Evolutionary conservation across 2,888 invertebrate genomes (phyloP).

Genomic region (Dasypogon diadema): DNA sequence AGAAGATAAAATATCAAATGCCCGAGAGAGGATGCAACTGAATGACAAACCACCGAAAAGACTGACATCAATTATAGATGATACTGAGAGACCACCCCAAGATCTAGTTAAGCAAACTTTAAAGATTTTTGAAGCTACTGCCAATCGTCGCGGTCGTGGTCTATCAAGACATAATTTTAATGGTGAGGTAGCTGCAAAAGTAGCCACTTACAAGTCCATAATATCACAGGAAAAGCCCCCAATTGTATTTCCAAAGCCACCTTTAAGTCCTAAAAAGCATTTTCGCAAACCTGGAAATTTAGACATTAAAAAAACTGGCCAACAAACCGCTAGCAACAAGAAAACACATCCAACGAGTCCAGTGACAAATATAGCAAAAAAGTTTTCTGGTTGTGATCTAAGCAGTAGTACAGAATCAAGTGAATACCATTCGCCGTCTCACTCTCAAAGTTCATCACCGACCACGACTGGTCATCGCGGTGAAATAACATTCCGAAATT

Average conservation of each 20-base stretch:
- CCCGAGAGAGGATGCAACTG: conserved; percentile 68
- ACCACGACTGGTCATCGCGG: conserved; percentile 40
- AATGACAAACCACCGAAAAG: conserved; percentile 70
- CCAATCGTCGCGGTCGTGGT: conserved; percentile 71
- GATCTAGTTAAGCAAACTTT: conserved; percentile 90
- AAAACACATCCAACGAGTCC: conserved; percentile 54
- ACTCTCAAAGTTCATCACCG: conserved; percentile 10
- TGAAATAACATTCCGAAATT: conserved; percentile 40
- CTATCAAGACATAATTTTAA: conserved; percentile 66
- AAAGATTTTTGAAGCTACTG: conserved; percentile 83
- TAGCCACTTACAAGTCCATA: conserved; percentile 75
- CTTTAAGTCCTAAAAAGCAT: conserved; percentile 63
- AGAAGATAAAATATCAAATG: conserved; percentile 68
- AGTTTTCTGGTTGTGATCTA: conserved; percentile 37
- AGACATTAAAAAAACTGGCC: conserved; percentile 54
- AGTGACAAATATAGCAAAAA: conserved; percentile 54
- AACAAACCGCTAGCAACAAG: conserved; percentile 42
- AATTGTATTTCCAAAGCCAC: conserved; percentile 70
- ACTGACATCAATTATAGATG: conserved; percentile 75
- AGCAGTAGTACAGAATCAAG: conserved; percentile 52
- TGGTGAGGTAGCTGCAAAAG: conserved; percentile 75
- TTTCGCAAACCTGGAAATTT: conserved; percentile 58
- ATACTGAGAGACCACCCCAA: conserved; percentile 86
- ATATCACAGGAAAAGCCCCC: conserved; percentile 73
- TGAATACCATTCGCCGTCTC: conserved; percentile 31